Percentiles rank a stretch among this genome's conserved stretches.
phyloP scores from a whole-genome alignment of 2,888 invertebrate species.

The Drosophila acutilabella region DNA sequence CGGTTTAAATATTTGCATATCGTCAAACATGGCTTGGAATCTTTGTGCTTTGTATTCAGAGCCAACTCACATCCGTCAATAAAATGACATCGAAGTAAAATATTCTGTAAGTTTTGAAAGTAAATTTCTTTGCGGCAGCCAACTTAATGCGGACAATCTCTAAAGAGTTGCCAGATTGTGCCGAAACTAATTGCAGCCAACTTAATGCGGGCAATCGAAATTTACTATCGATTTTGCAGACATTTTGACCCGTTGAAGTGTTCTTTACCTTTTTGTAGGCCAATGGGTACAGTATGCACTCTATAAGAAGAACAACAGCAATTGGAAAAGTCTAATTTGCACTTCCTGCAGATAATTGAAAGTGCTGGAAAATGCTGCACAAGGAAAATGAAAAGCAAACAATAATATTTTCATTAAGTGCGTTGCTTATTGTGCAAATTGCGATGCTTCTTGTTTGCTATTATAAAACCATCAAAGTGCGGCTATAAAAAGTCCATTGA shows the following conservation, averaged over 20 bases:
- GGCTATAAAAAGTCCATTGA: slow-evolving; percentile 1
- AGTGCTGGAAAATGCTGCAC: slow-evolving; percentile 15
- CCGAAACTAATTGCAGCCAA: neutral
- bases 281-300: slow-evolving; percentile 4
- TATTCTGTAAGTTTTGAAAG: neutral
- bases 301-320: slow-evolving; percentile 27
- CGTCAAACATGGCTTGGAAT: slow-evolving; percentile 36
- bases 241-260: slow-evolving; percentile 12
- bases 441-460: slow-evolving; percentile 1
- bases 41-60: slow-evolving; percentile 31
- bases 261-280: no score
- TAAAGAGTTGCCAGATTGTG: neutral
- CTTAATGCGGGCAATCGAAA: slow-evolving; percentile 1
- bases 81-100: neutral
- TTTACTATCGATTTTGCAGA: neutral
- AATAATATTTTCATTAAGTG: slow-evolving; percentile 16
- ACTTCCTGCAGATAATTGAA: slow-evolving; percentile 68
- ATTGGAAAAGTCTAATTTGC: slow-evolving; percentile 50
- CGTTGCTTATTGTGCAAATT: slow-evolving; percentile 5
- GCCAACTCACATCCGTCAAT: slow-evolving; percentile 15
- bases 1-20: slow-evolving; percentile 62
- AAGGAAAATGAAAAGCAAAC: slow-evolving; percentile 6
- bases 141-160: neutral
- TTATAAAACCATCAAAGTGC: neutral
- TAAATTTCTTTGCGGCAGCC: neutral